Evolutionary conservation across 2,113 vertebrate species (phyloP).

Genomic region (Heterochromis multidens): DNA sequence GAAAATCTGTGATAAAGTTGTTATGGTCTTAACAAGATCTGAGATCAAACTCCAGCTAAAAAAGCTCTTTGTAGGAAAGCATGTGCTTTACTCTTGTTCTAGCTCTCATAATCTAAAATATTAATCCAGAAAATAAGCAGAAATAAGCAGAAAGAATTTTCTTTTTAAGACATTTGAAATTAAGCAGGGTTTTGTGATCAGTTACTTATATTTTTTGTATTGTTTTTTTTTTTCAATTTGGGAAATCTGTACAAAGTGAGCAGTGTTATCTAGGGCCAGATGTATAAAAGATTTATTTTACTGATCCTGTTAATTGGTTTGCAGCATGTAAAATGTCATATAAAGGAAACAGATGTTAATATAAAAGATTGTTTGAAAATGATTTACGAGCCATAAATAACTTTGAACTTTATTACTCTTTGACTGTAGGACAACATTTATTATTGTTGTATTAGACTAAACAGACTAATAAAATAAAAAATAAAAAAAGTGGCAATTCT

Average conservation of each 20-base stretch:
- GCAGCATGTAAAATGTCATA: not conserved
- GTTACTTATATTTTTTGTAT: not conserved
- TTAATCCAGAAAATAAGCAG: no score
- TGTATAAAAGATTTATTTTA: not conserved
- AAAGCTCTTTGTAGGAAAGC: not conserved
- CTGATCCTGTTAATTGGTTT: not conserved
- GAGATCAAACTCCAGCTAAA: not conserved
- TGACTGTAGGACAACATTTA: not conserved
- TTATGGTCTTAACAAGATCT: not conserved
- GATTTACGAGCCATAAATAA: not conserved
- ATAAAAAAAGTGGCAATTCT: fast-evolving
- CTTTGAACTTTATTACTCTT: not conserved
- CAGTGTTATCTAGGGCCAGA: not conserved
- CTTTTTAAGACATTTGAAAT: not conserved
- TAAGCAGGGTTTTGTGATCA: not conserved
- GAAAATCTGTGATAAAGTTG: not conserved
- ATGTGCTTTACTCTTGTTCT: not conserved
- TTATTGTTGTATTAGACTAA: not conserved
- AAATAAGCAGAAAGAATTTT: no score
- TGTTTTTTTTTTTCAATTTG: not conserved
- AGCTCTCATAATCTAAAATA: not conserved
- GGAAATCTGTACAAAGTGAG: not conserved
- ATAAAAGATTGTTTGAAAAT: not conserved
- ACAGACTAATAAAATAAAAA: fast-evolving
- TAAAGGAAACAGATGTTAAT: not conserved